Base-by-base conservation (phyloP, 2,888 invertebrate species). In the Ophioninae sp. region DNA sequence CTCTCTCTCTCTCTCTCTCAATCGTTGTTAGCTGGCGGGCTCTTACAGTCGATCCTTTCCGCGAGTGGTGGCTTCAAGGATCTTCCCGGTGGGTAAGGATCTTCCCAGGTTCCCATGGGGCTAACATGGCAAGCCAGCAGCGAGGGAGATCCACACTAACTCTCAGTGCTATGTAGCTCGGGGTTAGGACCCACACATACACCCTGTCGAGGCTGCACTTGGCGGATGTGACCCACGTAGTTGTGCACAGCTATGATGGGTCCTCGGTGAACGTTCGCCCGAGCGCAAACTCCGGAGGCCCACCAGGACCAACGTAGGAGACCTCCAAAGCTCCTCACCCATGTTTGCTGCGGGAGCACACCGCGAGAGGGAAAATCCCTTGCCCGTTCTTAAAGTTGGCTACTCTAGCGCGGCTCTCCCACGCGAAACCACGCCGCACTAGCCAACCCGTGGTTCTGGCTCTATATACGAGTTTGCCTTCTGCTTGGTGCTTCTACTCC, bases 401-500 rank as follows among this genome's bases (percentile, higher is more conserved):
- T 83, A 85, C 79, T 82, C 70, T 83, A 79, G 61, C 69, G 67
- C 76, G 79, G 87, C 89, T 91, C 91, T 91, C 91, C 91, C 91
- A 91, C 91, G 91, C 91, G 90, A 50, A 10, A 17, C 50, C 13
- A 17, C 50, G 87, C 87, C 62, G 70, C 79, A 76, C 81, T 69
- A 77, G 72, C 75, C 73, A 77, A 62, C 69, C 80, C 80, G 68
- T 56, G 82, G 82, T 83, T 83, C 85, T 83, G 85, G 85, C 80
- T 85, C 73, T 82, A 50, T 50, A 50, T 50, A 82, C 69, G 74
- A 78, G 84, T 81, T 81, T 79, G 75, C 84, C 80, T 83, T 83
- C 80, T 83, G 83, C 83, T 30, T 73, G 81, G 72, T 81, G 69
- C 74, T 74, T 79, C 84, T 59, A 78, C 77, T 83, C 74, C 86